phyloP scores from a whole-genome alignment of 1,140 invertebrate species.

The Holotrichia oblita region DNA sequence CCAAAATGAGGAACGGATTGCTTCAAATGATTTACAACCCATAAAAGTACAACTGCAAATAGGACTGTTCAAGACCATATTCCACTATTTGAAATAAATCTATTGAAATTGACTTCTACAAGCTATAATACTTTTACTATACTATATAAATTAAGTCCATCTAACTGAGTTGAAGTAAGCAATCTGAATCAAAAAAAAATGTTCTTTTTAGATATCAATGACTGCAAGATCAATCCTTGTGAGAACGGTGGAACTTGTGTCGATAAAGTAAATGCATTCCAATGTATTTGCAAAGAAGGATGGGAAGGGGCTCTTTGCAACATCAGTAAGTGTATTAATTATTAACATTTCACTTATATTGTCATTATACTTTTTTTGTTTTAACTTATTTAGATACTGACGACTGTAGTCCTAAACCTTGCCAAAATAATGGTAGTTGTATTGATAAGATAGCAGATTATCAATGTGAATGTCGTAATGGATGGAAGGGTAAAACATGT shows the following conservation, averaged over 20 bases:
- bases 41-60: no score
- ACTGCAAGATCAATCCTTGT: conserved; percentile 77
- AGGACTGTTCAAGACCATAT: no score
- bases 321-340: conserved; percentile 64
- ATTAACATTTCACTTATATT: neutral
- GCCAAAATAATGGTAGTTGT: conserved; percentile 81
- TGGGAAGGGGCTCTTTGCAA: conserved; percentile 73
- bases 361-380: neutral
- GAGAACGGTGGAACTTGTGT: conserved; percentile 79
- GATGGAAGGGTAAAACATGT: conserved; percentile 83
- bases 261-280: conserved; percentile 78
- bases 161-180: no score
- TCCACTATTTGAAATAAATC: no score
- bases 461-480: conserved; percentile 76
- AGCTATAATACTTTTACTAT: no score
- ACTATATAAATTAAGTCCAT: no score
- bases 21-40: no score
- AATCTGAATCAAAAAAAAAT: neutral
- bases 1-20: no score
- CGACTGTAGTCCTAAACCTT: conserved; percentile 79
- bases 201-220: conserved; percentile 69
- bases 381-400: conserved; percentile 75
- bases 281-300: conserved; percentile 79
- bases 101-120: no score
- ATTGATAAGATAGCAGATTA: conserved; percentile 78